Evolutionary conservation across 2,888 invertebrate species (phyloP).

Genomic region (Noctua fimbriata): DNA sequence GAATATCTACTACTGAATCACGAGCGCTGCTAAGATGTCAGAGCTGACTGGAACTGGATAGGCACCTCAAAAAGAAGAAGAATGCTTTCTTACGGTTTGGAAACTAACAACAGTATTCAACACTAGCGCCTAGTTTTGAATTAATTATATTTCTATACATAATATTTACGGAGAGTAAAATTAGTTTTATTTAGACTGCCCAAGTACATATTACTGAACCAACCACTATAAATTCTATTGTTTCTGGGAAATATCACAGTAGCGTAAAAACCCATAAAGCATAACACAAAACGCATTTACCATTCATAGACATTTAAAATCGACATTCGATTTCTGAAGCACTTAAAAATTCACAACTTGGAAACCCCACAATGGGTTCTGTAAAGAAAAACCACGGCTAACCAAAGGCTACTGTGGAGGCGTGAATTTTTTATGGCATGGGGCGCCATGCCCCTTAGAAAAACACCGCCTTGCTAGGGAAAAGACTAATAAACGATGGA

Average conservation of each 20-base stretch:
- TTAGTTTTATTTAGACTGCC: not conserved
- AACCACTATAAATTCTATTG: conserved; percentile 10
- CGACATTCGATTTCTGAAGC: conserved; percentile 57
- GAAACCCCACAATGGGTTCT: conserved; percentile 62
- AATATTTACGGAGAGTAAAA: not conserved
- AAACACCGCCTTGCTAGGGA: conserved; percentile 85
- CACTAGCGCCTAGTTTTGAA: not conserved
- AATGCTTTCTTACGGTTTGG: not conserved
- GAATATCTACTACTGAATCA: not conserved
- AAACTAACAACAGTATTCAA: too few species aligned
- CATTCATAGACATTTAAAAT: conserved; percentile 38
- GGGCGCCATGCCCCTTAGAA: conserved; percentile 83
- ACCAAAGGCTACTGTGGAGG: conserved; percentile 76
- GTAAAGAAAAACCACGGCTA: conserved; percentile 78
- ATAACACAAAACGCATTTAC: conserved; percentile 47
- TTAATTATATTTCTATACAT: not conserved
- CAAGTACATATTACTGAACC: not conserved
- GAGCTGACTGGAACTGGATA: not conserved
- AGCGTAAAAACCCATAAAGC: conserved; percentile 34
- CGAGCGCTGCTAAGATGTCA: not conserved
- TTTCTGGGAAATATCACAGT: conserved; percentile 27
- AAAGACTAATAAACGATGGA: conserved; percentile 85
- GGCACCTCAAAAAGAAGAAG: not conserved
- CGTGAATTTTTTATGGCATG: conserved; percentile 87
- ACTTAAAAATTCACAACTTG: conserved; percentile 77